phyloP scores from a whole-genome alignment of 92 coral and sea anemone genomes.

The Parazoanthus darwini region DNA sequence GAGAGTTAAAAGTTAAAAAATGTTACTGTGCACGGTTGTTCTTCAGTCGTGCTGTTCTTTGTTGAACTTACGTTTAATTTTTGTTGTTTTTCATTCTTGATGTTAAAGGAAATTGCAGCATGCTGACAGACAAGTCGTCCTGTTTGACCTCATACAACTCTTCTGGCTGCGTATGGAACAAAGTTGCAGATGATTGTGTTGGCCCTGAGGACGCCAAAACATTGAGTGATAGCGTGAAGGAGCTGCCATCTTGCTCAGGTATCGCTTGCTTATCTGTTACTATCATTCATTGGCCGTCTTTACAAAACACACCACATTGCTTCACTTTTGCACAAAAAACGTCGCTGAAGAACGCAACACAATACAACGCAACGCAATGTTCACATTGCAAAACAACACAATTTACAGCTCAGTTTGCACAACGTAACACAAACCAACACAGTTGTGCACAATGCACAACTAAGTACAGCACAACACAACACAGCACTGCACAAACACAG shows the following conservation, averaged over 20 bases:
- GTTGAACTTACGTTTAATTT: background rate
- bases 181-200: background rate
- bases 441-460: too few relatives aligned
- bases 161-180: slow-evolving; percentile 39
- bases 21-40: too few relatives aligned
- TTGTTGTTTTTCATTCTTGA: background rate
- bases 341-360: background rate
- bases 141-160: slow-evolving; percentile 21
- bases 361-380: background rate
- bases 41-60: background rate
- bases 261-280: background rate
- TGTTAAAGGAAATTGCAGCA: slow-evolving; percentile 17
- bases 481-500: too few relatives aligned
- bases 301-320: background rate
- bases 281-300: background rate
- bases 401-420: background rate
- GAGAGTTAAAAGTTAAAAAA: too few relatives aligned
- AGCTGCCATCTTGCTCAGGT: slow-evolving; percentile 26
- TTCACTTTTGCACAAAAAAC: background rate
- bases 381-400: background rate
- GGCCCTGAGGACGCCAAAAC: slow-evolving; percentile 10
- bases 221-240: slow-evolving; percentile 2
- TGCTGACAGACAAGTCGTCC: background rate
- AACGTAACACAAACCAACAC: too few relatives aligned
- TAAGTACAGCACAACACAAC: too few relatives aligned